phyloP scores from a whole-genome alignment of 2,113 vertebrate species.

The Psilopsiagon aurifrons region DNA sequence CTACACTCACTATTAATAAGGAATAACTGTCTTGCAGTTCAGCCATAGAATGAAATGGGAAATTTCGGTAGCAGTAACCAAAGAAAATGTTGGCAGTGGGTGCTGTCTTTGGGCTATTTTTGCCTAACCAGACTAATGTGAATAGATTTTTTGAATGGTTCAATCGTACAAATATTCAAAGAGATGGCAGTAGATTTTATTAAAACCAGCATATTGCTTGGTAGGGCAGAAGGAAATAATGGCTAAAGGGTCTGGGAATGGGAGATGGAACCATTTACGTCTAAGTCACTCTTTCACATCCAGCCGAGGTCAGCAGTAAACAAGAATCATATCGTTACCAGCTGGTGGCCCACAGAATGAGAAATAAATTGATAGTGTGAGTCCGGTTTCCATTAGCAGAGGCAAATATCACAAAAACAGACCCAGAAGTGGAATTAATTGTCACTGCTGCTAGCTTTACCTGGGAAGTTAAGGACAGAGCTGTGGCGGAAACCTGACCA shows the following conservation, averaged over 20 bases:
- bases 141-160: slow-evolving; percentile 46
- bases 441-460: not conserved
- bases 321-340: slow-evolving; percentile 4
- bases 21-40: slow-evolving; percentile 4
- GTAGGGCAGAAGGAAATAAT: slow-evolving; percentile 31
- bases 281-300: slow-evolving; percentile 1
- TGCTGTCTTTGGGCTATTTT: slow-evolving; percentile 44
- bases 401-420: slow-evolving; percentile 2
- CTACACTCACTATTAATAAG: not conserved
- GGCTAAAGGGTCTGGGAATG: slow-evolving; percentile 19
- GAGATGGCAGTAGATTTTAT: slow-evolving; percentile 36
- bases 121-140: slow-evolving; percentile 34
- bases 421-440: slow-evolving; percentile 22
- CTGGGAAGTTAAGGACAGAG: not conserved
- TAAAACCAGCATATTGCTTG: not conserved
- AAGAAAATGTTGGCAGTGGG: slow-evolving; percentile 40
- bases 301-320: slow-evolving; percentile 47
- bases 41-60: slow-evolving; percentile 32
- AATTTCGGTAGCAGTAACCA: slow-evolving; percentile 47
- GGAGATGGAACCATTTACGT: slow-evolving; percentile 2
- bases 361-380: slow-evolving; percentile 42
- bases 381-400: slow-evolving; percentile 10
- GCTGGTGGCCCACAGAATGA: not conserved
- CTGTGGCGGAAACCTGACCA: not conserved
- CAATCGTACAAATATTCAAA: slow-evolving; percentile 48